Conservation (phyloP, 2,888 invertebrate species). For the Chloromyia formosa region DNA sequence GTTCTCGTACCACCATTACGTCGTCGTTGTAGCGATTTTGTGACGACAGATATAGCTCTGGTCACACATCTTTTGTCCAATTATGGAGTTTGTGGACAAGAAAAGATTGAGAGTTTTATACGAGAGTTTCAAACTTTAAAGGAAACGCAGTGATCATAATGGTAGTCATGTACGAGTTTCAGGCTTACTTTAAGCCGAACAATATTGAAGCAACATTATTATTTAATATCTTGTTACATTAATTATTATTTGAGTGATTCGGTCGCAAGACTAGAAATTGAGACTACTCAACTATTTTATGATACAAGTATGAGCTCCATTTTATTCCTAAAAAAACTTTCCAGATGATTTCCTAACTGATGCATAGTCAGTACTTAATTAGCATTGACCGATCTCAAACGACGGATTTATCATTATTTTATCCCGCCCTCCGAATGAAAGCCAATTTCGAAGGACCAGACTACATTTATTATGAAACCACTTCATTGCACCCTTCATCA, state of each 20-base stretch:
- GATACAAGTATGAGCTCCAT: too few relatives aligned
- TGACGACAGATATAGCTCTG: not conserved
- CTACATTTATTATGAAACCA: too few relatives aligned
- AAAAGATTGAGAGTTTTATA: not conserved
- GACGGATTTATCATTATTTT: too few relatives aligned
- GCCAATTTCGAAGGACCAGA: too few relatives aligned
- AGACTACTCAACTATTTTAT: too few relatives aligned
- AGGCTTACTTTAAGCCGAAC: not conserved
- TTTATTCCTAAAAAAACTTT: too few relatives aligned
- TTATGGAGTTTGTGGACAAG: not conserved
- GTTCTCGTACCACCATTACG: not conserved
- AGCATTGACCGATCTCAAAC: too few relatives aligned
- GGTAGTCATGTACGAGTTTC: not conserved
- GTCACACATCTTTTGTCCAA: not conserved
- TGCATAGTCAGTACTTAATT: too few relatives aligned
- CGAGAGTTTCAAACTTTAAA: not conserved
- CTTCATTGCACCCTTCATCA: too few relatives aligned
- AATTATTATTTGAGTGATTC: not conserved
- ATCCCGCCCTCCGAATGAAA: too few relatives aligned
- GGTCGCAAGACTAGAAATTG: too few relatives aligned
- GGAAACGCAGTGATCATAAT: not conserved
- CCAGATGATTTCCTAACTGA: too few relatives aligned
- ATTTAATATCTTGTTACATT: constrained; percentile 9
- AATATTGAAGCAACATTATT: not conserved
- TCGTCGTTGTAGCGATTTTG: not conserved